phyloP scores from a whole-genome alignment of 2,888 invertebrate species.

The Eueremaeus valkanovi region DNA sequence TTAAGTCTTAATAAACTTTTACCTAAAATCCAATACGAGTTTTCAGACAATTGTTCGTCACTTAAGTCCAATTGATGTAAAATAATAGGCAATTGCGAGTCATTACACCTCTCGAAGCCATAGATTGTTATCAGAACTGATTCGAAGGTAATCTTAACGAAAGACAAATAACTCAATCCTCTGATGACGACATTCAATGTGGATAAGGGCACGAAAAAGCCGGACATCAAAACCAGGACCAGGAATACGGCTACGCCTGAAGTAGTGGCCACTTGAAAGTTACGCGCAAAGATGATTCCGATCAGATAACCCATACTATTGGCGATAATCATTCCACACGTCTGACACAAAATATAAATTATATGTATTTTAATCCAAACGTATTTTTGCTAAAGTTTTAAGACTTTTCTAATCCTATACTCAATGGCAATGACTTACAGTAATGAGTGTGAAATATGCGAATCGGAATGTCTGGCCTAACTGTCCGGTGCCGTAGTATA shows the following conservation, averaged over 20 bases:
- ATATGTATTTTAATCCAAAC: not conserved
- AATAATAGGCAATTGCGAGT: not conserved
- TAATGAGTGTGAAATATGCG: not conserved
- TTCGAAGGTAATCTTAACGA: not conserved
- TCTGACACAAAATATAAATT: not conserved
- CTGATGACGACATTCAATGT: not conserved
- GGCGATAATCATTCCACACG: not conserved
- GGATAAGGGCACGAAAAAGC: not conserved
- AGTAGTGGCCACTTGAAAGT: not conserved
- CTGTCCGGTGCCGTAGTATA: constrained; percentile 13
- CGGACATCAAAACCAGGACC: not conserved
- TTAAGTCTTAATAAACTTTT: not conserved
- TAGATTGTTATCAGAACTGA: not conserved
- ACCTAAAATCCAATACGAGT: not conserved
- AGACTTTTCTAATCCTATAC: not conserved
- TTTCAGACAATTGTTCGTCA: not conserved
- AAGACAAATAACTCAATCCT: not conserved
- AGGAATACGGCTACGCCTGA: not conserved
- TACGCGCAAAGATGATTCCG: not conserved
- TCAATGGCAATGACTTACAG: not conserved
- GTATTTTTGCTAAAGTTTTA: too few species aligned
- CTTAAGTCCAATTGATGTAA: not conserved
- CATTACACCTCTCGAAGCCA: not conserved
- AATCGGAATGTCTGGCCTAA: not conserved
- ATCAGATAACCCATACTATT: not conserved